Evolutionary conservation across 2,113 vertebrate species (phyloP), one percentile per base, ranked within the genome.

Genomic region (Thryonomys swinderianus): DNA sequence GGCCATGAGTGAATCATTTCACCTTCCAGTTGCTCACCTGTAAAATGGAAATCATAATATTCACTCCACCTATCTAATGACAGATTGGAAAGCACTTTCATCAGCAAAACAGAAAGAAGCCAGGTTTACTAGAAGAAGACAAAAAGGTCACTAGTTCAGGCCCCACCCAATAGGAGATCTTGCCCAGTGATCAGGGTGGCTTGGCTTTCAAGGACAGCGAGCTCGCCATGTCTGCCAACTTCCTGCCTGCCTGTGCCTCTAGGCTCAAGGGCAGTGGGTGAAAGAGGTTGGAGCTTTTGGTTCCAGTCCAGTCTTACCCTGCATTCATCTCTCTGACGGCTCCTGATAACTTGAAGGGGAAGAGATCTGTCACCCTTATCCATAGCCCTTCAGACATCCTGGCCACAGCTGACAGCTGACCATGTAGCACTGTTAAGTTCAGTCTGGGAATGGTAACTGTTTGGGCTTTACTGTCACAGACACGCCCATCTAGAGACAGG

Each of bases 11-110:
- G 23, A 91, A 74, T 51, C 53, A 80, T 32, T 53, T 71, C 57
- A 10, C 67, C 30, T 92, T 96, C 61, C 21, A 27, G 34, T 96
- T 92, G 11, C 42, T 83, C 34, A 55, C 9, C n/a, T 91, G 30
- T 86, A 85, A 88, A 76, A 34, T 85, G 79, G 69, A 34, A 61
- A 61, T 40, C n/a, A 21, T 83, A 48, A 42, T 93, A 82, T 16
- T 25, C 18, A 66, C 2, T 1, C 1, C 59, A 51, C 30, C 83
- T 80, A 0, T 81, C 37, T 18, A 45, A 48, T 30, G 21, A 27
- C 25, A 8, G 21, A 42, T 55, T 92, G 80, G 71, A 67, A 90
- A 81, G 7, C 27, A 81, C 53, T 90, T 79, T 66, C 11, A 76
- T 83, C 40, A 55, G 16, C 30, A 79, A 85, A 95, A 45, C 37